These are phyloP conservation scores for Rutpela maculata DNA, from an alignment of 2,888 invertebrate genomes.

Conservation along the genomic window DNA sequence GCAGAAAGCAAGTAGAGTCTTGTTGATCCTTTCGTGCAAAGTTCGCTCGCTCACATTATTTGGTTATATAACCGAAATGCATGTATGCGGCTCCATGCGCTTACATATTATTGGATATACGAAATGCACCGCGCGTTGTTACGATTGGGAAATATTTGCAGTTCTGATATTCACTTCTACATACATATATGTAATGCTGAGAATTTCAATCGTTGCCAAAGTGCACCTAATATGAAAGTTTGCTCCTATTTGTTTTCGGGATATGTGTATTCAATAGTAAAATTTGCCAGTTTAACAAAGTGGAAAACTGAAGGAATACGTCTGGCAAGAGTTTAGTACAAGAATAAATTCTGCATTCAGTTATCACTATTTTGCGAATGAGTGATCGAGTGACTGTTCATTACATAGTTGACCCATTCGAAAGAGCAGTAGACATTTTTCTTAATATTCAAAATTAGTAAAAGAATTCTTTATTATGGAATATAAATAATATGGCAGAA, in stretches of 20 bases:
- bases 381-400: no score
- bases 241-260: slow-evolving; percentile 29
- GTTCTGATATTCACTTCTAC: slow-evolving; percentile 47
- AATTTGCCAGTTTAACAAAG: neutral
- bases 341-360: neutral
- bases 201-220: slow-evolving; percentile 45
- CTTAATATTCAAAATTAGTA: no score
- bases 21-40: slow-evolving; percentile 39
- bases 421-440: no score
- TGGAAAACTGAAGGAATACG: slow-evolving; percentile 4
- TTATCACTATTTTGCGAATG: neutral
- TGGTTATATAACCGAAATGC: slow-evolving; percentile 38
- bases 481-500: no score
- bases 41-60: slow-evolving; percentile 28
- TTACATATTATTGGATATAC: slow-evolving; percentile 48
- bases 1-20: slow-evolving; percentile 22
- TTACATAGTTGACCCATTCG: no score
- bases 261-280: slow-evolving; percentile 11
- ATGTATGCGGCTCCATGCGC: slow-evolving; percentile 38
- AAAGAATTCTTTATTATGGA: no score
- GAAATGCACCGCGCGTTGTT: slow-evolving; percentile 45
- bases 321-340: neutral
- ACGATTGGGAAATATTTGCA: slow-evolving; percentile 50
- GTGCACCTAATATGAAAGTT: slow-evolving; percentile 32
- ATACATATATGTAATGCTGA: slow-evolving; percentile 42